Base-by-base conservation (phyloP, 1,140 invertebrate species). In the Tetramorium parvispinum region DNA sequence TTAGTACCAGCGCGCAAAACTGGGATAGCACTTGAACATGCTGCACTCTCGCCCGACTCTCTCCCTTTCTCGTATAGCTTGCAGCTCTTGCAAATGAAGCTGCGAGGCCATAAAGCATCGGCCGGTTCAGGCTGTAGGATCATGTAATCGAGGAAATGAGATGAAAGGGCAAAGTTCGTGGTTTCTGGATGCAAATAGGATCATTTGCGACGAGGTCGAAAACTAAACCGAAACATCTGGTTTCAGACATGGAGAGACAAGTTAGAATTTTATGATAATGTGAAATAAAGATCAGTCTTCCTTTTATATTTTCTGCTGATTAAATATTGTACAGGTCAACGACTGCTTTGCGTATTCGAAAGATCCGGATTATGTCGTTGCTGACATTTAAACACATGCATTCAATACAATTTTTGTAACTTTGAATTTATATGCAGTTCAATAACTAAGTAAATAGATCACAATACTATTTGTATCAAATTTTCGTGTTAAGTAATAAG, bases 131-230 rank as follows among this genome's bases (percentile, higher is more conserved):
- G 18, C 53, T n/a, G 8, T 51, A 73, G 82, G 37, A 68, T 85
- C 24, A 76, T 78, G 71, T 43, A 49, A 66, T 40, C 21, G 76
- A 37, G 59, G 18, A 40, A 71, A 63, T 76, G 37, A 73, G 46
- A 61, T 46, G 40, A 86, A 88, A 91, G 89, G 78, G 65, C 37
- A 83, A 53, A 75, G 88, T 91, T 90, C 88, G 63, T 11, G 53
- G 46, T 53, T 63, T 55, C n/a, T 53, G 7, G 27, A 53, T 53
- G 66, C 49, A 49, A 81, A 21, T 37, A 57, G 24, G 10, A 32
- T 46, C 21, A 68, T 68, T 70, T 51, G 46, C 11, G 16, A 53
- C 27, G 46, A 57, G 18, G 51, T 78, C 46, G 49, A 71, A 85
- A 85, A 73, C 40, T 91, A 46, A 73, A 37, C 82, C 65, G 77